Evolutionary conservation across 2,888 invertebrate species (phyloP), one percentile per base, ranked within the genome.

Genomic region (Epiperipatus broadwayi): DNA sequence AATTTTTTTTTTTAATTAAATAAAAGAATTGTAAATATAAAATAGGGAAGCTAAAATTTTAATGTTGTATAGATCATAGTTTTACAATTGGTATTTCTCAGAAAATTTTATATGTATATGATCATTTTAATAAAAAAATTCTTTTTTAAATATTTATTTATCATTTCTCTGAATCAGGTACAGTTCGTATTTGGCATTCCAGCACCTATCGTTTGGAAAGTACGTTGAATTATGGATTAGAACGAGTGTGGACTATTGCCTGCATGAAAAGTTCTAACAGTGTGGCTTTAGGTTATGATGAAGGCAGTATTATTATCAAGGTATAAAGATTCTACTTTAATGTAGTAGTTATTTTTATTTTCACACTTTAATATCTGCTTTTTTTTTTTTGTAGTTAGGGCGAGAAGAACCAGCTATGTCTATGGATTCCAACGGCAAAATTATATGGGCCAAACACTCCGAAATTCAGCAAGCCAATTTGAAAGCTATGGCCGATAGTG

Each of bases 381-480:
- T 31, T 19, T 31, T 15, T 30, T 30, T 37, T 35, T 21, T 31
- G 4, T 37, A 67, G 60, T 55, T 84, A n/a, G 97, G 97, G 1
- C 70, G 95, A 28, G 97, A 99, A 58, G 95, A 97, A 57, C 97
- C 97, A 1, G 95, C 95, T 0, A 89, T 93, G 54, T 91, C 93
- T 0, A 99, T 97, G 97, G 97, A 97, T 59, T 78, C 80, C 1
- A 78, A 78, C 52, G 97, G 97, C 19, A 99, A 99, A 65, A 93
- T 97, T 43, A 79, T 99, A 41, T 97, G 93, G 91, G 97, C 97
- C 0, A 78, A 79, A 53, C 97, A 99, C 60, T 89, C 89, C 0
- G 97, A 97, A 64, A 75, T 99, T 58, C 95, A 97, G 57, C 95
- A 95, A 59, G 84, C 83, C 4, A 87, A 89, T 60, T 61, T 89